Evolutionary conservation across 2,888 invertebrate species (phyloP).

Genomic region (Dasypogon diadema): DNA sequence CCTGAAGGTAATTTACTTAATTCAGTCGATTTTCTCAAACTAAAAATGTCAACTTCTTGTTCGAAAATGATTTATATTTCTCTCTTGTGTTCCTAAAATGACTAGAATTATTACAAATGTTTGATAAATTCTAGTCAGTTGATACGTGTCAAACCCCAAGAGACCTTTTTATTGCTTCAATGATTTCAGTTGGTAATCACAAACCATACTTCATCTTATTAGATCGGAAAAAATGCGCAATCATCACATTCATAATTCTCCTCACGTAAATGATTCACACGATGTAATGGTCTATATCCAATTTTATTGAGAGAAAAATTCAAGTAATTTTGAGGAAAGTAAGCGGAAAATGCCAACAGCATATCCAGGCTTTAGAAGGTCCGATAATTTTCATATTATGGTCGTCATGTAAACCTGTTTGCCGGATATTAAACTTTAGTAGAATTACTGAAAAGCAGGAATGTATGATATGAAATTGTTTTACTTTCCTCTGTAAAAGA

Average conservation of each 20-base stretch:
- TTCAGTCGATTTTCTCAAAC: no score
- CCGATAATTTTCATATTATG: neutral
- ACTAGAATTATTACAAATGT: neutral
- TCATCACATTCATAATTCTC: conserved; percentile 3
- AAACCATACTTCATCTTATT: neutral
- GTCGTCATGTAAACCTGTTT: no score
- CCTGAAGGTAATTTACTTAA: no score
- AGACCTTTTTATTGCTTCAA: neutral
- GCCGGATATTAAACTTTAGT: no score
- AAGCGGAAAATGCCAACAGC: neutral
- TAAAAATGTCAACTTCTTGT: no score
- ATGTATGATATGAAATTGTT: no score
- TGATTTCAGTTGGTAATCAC: neutral
- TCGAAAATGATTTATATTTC: no score
- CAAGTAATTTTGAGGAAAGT: neutral
- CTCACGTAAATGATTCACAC: neutral
- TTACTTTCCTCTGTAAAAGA: no score
- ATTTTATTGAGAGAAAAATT: neutral
- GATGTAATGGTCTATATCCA: neutral
- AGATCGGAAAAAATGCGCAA: neutral
- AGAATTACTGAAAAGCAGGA: no score
- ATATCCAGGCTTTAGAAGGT: neutral
- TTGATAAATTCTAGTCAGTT: neutral
- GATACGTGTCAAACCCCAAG: neutral
- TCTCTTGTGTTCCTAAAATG: no score